phyloP scores from a whole-genome alignment of 2,797 vertebrate species.

The Poeciliopsis paucimaculata region DNA sequence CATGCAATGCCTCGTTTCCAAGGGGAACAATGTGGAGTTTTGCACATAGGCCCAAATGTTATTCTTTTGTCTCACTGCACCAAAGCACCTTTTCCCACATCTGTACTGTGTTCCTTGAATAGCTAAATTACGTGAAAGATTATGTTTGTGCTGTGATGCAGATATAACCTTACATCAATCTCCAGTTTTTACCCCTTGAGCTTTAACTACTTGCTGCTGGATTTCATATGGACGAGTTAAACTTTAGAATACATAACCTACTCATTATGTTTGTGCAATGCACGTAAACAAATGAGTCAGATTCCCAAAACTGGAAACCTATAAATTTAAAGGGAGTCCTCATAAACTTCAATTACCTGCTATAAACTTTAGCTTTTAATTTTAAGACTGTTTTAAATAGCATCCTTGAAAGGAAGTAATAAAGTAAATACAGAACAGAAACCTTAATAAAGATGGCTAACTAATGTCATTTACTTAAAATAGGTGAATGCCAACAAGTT shows the following conservation, averaged over 20 bases:
- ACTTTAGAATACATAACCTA: neutral
- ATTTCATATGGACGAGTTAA: neutral
- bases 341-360: neutral
- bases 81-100: neutral
- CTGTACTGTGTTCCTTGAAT: neutral
- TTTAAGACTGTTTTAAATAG: neutral
- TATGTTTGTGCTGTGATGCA: neutral
- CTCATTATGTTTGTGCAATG: neutral
- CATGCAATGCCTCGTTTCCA: no score
- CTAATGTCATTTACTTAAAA: conserved; percentile 12
- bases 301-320: neutral
- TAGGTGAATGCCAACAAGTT: conserved; percentile 94
- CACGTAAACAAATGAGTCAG: neutral
- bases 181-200: neutral
- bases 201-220: neutral
- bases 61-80: neutral
- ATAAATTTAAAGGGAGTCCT: neutral
- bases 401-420: neutral
- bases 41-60: neutral
- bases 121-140: neutral
- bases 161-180: neutral
- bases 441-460: conserved; percentile 4
- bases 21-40: no score
- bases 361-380: conserved; percentile 6
- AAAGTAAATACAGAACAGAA: neutral